Evolutionary conservation across 2,113 vertebrate species (phyloP).

Genomic region (Cinclus cinclus): DNA sequence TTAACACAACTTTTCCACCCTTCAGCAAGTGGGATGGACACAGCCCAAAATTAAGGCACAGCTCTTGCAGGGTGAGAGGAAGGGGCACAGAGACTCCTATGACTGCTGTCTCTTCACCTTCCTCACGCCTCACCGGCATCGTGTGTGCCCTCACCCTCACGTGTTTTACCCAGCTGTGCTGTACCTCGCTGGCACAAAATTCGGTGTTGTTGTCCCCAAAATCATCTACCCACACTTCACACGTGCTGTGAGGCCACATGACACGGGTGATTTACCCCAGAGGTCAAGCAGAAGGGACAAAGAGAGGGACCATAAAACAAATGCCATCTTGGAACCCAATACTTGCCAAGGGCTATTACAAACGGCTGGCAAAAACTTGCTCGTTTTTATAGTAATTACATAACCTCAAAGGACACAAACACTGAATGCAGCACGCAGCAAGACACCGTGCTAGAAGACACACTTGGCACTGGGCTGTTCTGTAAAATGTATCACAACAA

Average conservation of each 20-base stretch:
- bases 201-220: accelerated
- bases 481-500: background rate
- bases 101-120: background rate
- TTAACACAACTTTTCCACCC: background rate
- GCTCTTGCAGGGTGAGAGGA: background rate
- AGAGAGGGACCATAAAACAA: background rate
- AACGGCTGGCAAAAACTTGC: constrained; percentile 9
- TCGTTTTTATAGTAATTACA: constrained; percentile 20
- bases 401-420: background rate
- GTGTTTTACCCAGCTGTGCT: background rate
- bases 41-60: background rate
- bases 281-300: background rate
- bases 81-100: background rate
- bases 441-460: background rate
- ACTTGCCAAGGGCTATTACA: background rate
- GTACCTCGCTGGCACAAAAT: background rate
- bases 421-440: background rate
- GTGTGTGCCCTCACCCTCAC: accelerated
- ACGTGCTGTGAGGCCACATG: background rate
- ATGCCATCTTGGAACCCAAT: background rate
- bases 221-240: background rate
- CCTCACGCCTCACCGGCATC: accelerated
- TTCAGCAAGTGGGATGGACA: background rate
- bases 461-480: background rate
- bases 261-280: background rate